These are phyloP conservation scores for Cerastoderma edule DNA, from an alignment of 2,888 invertebrate species.

Conservation along the genomic window DNA sequence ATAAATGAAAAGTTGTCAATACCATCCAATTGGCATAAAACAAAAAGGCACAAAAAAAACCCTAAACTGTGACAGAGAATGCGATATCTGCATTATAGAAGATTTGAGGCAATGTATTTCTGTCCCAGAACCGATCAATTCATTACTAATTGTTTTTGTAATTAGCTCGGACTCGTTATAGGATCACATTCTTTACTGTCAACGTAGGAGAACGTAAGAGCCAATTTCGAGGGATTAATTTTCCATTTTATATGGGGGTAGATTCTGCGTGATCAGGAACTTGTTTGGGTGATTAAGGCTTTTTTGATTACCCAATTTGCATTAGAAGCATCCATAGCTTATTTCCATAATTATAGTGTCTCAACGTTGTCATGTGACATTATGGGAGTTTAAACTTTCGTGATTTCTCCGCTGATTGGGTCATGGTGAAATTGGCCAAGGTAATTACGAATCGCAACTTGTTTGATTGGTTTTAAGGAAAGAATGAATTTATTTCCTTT, in stretches of 20 bases:
- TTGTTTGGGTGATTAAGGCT: constrained; percentile 60
- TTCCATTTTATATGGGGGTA: constrained; percentile 61
- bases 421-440: constrained; percentile 7
- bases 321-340: constrained; percentile 49
- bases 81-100: constrained; percentile 13
- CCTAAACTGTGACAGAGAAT: constrained; percentile 37
- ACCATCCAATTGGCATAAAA: constrained; percentile 45
- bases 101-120: constrained; percentile 22
- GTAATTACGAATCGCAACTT: constrained; percentile 27
- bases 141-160: constrained; percentile 60
- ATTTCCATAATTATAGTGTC: constrained; percentile 61
- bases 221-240: constrained; percentile 62
- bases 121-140: constrained; percentile 44
- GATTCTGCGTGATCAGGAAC: constrained; percentile 50
- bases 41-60: constrained; percentile 25
- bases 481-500: constrained; percentile 16
- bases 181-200: constrained; percentile 51
- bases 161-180: constrained; percentile 59
- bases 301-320: constrained; percentile 65
- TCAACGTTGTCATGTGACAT: constrained; percentile 34
- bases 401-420: constrained; percentile 27
- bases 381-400: constrained; percentile 30
- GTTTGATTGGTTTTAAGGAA: constrained; percentile 22
- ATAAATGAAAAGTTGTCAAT: constrained; percentile 43
- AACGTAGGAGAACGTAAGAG: constrained; percentile 50